Base-by-base conservation (phyloP, 2,888 invertebrate genomes). In the Xestia ashworthii region DNA sequence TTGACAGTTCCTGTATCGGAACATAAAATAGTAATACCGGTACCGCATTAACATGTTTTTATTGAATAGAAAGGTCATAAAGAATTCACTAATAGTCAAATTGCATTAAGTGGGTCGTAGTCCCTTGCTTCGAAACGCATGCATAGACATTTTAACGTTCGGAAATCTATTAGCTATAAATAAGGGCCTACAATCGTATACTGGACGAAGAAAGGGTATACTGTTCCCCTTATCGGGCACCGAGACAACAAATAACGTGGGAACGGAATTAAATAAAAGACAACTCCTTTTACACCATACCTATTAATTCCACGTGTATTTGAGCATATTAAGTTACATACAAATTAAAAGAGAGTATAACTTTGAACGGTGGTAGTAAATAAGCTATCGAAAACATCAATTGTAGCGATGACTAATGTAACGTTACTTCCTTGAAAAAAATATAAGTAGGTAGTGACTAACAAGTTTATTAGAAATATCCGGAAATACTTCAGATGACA, bases 121-220 rank as follows among this genome's bases (percentile, higher is more conserved):
- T 91, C 91, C 80, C 92, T 91, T 92, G 87, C 88, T 92, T 93
- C 90, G 85, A 92, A 93, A 95, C 93, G 92, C 93, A 95, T 92
- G 90, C 92, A 92, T 91, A 91, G 91, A 93, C 90, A 91, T 92
- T 94, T 91, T 90, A 93, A 93, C 91, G 91, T 94, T 95, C 91
- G 93, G 90, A 95, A 94, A 95, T 95, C 95, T 96, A 96, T 96
- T 95, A 95, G 95, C 94, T 94, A 95, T 95, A 95, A 95, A 96
- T 95, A 95, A 95, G 93, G 94, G 92, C 92, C 93, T 92, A 92
- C 94, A 93, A 94, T 94, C 94, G 93, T 93, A 94, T 93, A 92
- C 92, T 93, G 92, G 92, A 92, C 93, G 93, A 93, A 95, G 94
- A 95, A 96, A 96, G 96, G 96, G 96, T 95, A 95, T 92, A 93